phyloP scores from a whole-genome alignment of 2,797 vertebrate species.

The Notoglanidium macrostoma region DNA sequence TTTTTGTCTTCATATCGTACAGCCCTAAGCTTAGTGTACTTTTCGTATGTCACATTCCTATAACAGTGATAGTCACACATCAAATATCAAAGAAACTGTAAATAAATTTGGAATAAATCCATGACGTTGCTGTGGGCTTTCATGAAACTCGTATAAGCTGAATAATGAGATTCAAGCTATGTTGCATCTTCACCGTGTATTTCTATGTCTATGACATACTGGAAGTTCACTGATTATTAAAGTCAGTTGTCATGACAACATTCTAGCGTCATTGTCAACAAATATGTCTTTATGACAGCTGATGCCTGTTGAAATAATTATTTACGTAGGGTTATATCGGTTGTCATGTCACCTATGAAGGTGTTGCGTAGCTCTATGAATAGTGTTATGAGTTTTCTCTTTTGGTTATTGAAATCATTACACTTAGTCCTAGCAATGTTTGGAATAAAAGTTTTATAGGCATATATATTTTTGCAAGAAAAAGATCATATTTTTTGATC shows the following conservation, averaged over 20 bases:
- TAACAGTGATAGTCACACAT: neutral
- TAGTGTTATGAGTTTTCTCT: neutral
- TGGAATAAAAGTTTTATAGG: slow-evolving; percentile 60
- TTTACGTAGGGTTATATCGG: neutral
- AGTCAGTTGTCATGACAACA: neutral
- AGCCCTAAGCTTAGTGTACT: no score
- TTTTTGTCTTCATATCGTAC: no score
- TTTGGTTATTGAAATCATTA: slow-evolving; percentile 9
- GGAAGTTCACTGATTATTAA: neutral
- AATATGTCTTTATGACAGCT: neutral
- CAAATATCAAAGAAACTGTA: neutral
- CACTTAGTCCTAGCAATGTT: slow-evolving; percentile 56
- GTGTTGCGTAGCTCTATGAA: neutral
- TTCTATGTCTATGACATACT: neutral
- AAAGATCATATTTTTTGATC: slow-evolving; percentile 37
- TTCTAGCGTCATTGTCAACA: neutral
- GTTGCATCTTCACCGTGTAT: neutral
- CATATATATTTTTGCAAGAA: slow-evolving; percentile 63
- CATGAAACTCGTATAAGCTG: neutral
- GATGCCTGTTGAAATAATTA: neutral
- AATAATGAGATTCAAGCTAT: neutral
- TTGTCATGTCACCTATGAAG: neutral
- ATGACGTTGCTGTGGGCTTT: neutral
- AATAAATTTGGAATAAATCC: neutral
- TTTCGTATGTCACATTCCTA: neutral